Percentiles rank a stretch among this genome's conserved stretches.
Conservation (phyloP, 2,797 vertebrate species). For the Phalanger gymnotis region DNA sequence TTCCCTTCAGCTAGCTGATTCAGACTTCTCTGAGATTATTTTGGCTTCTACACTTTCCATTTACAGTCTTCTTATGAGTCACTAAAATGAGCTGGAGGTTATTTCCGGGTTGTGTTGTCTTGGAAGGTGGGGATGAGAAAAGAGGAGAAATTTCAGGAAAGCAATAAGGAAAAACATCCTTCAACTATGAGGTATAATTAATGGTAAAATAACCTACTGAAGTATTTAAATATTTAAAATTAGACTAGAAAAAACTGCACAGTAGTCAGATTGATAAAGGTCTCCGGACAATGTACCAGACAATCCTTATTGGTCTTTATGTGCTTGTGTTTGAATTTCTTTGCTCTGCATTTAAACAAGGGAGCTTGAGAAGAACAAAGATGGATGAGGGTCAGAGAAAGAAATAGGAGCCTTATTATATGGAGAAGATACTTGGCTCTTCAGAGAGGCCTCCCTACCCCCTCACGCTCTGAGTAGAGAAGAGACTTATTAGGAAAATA, state of each 20-base stretch:
- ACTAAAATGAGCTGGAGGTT: slow-evolving; percentile 75
- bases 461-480: background rate
- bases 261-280: background rate
- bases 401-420: slow-evolving; percentile 17
- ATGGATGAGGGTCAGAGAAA: slow-evolving; percentile 40
- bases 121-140: slow-evolving; percentile 75
- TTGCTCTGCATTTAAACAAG: slow-evolving; percentile 44
- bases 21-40: slow-evolving; percentile 72
- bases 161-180: slow-evolving; percentile 65
- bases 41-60: slow-evolving; percentile 75
- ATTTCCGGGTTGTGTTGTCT: slow-evolving; percentile 70
- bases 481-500: background rate
- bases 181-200: slow-evolving; percentile 66
- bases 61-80: slow-evolving; percentile 73
- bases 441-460: background rate
- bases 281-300: background rate
- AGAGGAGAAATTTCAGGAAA: slow-evolving; percentile 69
- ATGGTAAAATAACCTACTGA: slow-evolving; percentile 63
- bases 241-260: slow-evolving; percentile 46
- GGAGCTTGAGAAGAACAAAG: slow-evolving; percentile 50
- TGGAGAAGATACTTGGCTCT: slow-evolving; percentile 39
- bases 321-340: slow-evolving; percentile 3
- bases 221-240: slow-evolving; percentile 56
- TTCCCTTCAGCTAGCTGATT: slow-evolving; percentile 67
- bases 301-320: background rate